A percentile compares a stretch with the other conserved stretches of the same genome.
These are phyloP conservation scores for Peromyscus aztecus DNA, from an alignment of 2,797 vertebrate genomes.

Conservation along the genomic window DNA sequence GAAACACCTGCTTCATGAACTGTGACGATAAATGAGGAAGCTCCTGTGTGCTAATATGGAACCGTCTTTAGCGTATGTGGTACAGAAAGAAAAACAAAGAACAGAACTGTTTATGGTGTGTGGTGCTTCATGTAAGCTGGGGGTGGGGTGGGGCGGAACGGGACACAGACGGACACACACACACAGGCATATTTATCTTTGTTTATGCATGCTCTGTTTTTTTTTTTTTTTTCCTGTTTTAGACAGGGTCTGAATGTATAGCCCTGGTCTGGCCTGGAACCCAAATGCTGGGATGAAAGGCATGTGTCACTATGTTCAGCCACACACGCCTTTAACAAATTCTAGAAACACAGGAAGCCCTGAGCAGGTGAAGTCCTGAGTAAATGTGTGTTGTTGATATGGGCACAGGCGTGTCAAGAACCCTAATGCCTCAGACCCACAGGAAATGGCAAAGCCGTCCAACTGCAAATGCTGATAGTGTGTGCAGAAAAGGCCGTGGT, in stretches of 20 bases:
- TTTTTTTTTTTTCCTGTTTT: neutral
- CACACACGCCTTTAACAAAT: neutral
- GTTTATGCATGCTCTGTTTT: neutral
- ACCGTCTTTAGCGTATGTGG: neutral
- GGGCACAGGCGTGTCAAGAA: neutral
- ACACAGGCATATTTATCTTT: neutral
- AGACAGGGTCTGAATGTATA: neutral
- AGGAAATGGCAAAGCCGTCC: neutral
- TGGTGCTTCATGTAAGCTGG: neutral
- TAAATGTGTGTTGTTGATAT: neutral
- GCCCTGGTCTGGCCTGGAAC: neutral
- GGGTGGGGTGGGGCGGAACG: fast-evolving
- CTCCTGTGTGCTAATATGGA: neutral
- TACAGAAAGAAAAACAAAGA: conserved; percentile 23
- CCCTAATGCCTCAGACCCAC: neutral
- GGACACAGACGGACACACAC: neutral
- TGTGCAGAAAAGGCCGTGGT: neutral
- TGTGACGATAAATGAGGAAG: neutral
- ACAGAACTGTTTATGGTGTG: neutral
- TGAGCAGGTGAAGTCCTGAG: neutral
- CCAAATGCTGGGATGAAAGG: neutral
- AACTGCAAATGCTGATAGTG: neutral
- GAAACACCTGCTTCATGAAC: neutral
- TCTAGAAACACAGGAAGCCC: neutral
- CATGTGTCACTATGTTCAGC: neutral